A percentile compares a stretch with the other conserved stretches of the same genome.
Evolutionary conservation across 2,113 vertebrate species (phyloP).

Genomic region (Hassar affinis): DNA sequence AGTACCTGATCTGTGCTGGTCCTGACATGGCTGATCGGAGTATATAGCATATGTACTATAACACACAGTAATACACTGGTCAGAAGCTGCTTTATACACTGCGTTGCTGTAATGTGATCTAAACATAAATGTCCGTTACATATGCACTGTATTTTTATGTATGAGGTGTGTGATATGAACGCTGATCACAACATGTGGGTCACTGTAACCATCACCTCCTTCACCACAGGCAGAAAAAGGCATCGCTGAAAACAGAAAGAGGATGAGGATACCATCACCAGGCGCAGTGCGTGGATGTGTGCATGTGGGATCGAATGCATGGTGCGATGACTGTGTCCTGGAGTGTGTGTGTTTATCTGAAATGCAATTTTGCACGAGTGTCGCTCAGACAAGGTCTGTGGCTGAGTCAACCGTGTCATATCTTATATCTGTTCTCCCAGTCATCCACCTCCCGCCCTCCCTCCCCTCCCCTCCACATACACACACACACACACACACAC

Average conservation of each 20-base stretch:
- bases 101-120: background rate
- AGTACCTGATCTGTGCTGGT: no score
- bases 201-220: slow-evolving; percentile 67
- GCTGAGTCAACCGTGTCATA: slow-evolving; percentile 48
- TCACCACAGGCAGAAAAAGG: slow-evolving; percentile 67
- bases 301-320: slow-evolving; percentile 63
- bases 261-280: slow-evolving; percentile 67
- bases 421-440: slow-evolving; percentile 38
- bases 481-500: no score
- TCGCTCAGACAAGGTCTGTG: slow-evolving; percentile 32
- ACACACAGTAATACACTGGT: background rate
- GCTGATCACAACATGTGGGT: slow-evolving; percentile 77
- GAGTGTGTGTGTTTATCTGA: slow-evolving; percentile 62
- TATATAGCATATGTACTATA: no score
- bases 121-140: slow-evolving; percentile 14
- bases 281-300: slow-evolving; percentile 65
- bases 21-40: no score
- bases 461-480: background rate
- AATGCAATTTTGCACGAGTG: slow-evolving; percentile 36
- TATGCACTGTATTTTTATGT: slow-evolving; percentile 5
- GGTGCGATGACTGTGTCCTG: slow-evolving; percentile 64
- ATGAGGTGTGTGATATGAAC: slow-evolving; percentile 68
- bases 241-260: slow-evolving; percentile 65
- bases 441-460: background rate
- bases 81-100: background rate